These are phyloP conservation scores for Gnathonemus longibarbis DNA, from an alignment of 2,113 vertebrate genomes.

Conservation along the genomic window DNA sequence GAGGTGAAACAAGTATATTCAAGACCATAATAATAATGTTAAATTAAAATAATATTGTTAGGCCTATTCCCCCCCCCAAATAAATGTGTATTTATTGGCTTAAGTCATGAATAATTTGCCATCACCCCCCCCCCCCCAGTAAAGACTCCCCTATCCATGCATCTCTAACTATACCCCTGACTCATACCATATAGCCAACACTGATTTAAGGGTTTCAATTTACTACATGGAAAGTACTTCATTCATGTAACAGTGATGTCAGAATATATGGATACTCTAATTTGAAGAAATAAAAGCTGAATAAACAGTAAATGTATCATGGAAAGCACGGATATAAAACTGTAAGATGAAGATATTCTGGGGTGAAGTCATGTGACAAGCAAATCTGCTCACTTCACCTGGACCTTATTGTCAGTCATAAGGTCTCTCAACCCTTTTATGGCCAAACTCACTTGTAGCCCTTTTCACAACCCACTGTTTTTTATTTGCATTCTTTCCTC, in stretches of 20 bases:
- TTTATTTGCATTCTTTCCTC: neutral
- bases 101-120: too few species aligned
- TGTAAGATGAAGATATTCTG: neutral
- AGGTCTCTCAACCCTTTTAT: neutral
- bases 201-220: neutral
- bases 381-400: neutral
- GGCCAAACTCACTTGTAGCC: neutral
- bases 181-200: neutral
- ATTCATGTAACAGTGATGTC: neutral
- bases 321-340: neutral
- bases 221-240: neutral
- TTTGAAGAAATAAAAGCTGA: neutral
- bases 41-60: too few species aligned
- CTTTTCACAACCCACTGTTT: neutral
- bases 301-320: neutral
- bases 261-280: neutral
- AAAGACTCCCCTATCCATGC: too few species aligned
- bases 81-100: too few species aligned
- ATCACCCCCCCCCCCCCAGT: too few species aligned
- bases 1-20: neutral
- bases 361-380: neutral
- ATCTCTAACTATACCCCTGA: neutral
- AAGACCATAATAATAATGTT: neutral
- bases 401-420: neutral
- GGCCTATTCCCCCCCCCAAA: too few species aligned